phyloP scores from a whole-genome alignment of 2,888 invertebrate genomes.

The Spilosoma lubricipeda region DNA sequence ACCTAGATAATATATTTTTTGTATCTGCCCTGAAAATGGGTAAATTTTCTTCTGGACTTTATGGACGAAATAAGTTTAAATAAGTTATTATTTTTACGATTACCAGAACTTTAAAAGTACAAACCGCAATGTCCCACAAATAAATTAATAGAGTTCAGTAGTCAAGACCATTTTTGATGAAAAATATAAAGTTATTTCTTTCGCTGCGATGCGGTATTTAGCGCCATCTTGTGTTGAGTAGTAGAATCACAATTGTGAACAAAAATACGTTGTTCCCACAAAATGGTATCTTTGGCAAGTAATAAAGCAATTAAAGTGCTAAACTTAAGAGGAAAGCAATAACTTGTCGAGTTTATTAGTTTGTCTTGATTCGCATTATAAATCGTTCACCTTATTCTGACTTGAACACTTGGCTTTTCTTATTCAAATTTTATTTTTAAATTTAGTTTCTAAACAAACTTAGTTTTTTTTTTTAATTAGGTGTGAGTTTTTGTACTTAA shows the following conservation, averaged over 20 bases:
- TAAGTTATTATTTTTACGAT: background rate
- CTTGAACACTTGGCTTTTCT: conserved; percentile 15
- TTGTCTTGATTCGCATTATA: conserved; percentile 61
- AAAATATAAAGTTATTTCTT: background rate
- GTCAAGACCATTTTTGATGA: background rate
- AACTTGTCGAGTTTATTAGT: conserved; percentile 68
- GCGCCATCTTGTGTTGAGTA: conserved; percentile 72
- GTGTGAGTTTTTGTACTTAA: background rate
- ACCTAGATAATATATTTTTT: background rate
- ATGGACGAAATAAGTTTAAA: background rate
- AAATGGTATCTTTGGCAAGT: conserved; percentile 40
- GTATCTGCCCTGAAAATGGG: background rate
- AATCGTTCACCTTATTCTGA: conserved; percentile 51
- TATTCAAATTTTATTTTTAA: conserved; percentile 10
- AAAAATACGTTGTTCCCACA: conserved; percentile 34
- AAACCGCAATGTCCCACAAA: background rate
- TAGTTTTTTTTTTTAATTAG: background rate
- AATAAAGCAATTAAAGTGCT: conserved; percentile 73
- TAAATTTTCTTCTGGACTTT: background rate
- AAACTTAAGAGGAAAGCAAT: conserved; percentile 59
- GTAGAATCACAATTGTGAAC: conserved; percentile 41
- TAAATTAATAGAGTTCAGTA: background rate
- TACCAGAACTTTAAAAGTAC: background rate
- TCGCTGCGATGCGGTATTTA: conserved; percentile 23
- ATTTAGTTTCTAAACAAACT: background rate